These are phyloP conservation scores for Oncorhynchus kisutch DNA, from an alignment of 2,113 vertebrate species.

Conservation along the genomic window DNA sequence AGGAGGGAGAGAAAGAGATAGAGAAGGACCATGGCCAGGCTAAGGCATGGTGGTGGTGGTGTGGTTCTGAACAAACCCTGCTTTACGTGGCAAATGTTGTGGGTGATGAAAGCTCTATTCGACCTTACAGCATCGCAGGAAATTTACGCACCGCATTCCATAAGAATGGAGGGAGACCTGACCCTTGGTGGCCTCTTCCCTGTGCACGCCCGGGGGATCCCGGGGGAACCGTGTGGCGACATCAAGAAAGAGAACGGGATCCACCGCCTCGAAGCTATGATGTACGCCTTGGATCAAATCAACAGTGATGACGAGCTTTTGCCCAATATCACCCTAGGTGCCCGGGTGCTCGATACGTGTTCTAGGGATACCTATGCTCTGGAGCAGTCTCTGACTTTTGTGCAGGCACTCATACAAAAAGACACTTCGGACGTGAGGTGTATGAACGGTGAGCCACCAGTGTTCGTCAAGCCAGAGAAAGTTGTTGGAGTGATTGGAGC, in stretches of 20 bases:
- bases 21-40: conserved; percentile 47
- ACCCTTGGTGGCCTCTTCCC: conserved; percentile 95
- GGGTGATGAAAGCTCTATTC: conserved; percentile 60
- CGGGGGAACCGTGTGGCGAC: conserved; percentile 86
- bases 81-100: conserved; percentile 57
- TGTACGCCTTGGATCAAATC: conserved; percentile 94
- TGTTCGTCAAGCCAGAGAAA: conserved; percentile 92
- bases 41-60: not conserved
- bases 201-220: conserved; percentile 85
- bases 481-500: conserved; percentile 93
- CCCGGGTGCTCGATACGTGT: conserved; percentile 93
- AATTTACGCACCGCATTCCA: conserved; percentile 92
- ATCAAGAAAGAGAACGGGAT: conserved; percentile 92
- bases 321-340: conserved; percentile 92
- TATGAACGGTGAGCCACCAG: conserved; percentile 92
- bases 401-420: conserved; percentile 95
- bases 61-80: conserved; percentile 1
- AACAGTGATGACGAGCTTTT: conserved; percentile 91
- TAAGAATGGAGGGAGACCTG: conserved; percentile 91
- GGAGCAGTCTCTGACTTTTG: conserved; percentile 95
- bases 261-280: conserved; percentile 96
- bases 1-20: not conserved
- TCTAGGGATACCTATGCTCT: conserved; percentile 94
- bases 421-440: conserved; percentile 94
- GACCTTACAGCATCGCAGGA: conserved; percentile 81